phyloP scores from a whole-genome alignment of 2,797 vertebrate species.

The Phoxinus dragarum region DNA sequence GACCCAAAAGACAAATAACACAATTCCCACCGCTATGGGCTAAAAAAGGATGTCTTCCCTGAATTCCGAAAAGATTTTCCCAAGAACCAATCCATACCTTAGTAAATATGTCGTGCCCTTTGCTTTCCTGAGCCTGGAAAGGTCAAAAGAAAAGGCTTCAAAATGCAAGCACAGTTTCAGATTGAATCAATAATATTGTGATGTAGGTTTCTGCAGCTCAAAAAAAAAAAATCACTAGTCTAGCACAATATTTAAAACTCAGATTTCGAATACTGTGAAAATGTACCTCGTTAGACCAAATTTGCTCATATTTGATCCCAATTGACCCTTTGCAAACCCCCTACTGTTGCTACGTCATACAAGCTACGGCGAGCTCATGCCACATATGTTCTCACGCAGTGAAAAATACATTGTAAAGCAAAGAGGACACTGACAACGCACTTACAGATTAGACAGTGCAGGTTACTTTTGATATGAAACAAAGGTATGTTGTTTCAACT shows the following conservation, averaged over 20 bases:
- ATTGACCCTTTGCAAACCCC: neutral
- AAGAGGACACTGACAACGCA: neutral
- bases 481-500: neutral
- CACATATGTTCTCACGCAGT: neutral
- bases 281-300: neutral
- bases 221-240: neutral
- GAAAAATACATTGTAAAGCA: neutral
- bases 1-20: constrained; percentile 7
- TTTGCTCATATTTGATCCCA: constrained; percentile 2
- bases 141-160: constrained; percentile 65
- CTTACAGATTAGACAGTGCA: neutral
- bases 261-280: neutral
- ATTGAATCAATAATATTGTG: constrained; percentile 65
- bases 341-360: neutral
- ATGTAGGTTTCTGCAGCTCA: constrained; percentile 1
- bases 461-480: neutral
- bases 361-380: neutral
- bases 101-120: constrained; percentile 73
- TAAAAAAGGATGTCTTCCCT: constrained; percentile 4
- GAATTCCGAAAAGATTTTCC: constrained; percentile 59
- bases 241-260: constrained; percentile 15
- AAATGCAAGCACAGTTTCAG: constrained; percentile 62
- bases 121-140: constrained; percentile 67
- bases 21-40: neutral
- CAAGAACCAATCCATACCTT: constrained; percentile 72